phyloP scores from a whole-genome alignment of 2,797 vertebrate species.

The Aselliscus stoliczkanus region DNA sequence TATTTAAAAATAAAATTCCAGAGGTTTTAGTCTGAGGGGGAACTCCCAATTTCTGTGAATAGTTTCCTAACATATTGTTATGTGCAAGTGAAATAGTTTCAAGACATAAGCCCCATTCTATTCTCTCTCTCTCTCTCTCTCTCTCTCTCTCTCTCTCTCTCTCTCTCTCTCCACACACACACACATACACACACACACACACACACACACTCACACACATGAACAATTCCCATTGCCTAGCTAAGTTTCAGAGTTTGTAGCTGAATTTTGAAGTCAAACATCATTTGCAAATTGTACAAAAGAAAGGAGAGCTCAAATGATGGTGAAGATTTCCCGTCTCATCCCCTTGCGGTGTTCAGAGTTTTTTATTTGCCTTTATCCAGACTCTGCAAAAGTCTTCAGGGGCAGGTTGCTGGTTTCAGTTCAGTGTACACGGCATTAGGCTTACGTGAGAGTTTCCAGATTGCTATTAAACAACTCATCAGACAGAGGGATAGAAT shows the following conservation, averaged over 20 bases:
- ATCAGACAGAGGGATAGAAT: background rate
- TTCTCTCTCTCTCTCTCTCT: background rate
- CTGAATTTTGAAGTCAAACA: background rate
- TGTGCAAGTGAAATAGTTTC: background rate
- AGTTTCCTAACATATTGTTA: background rate
- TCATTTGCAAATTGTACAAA: background rate
- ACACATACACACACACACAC: too few relatives aligned
- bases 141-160: too few relatives aligned
- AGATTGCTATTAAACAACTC: background rate
- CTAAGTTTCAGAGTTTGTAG: background rate
- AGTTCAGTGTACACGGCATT: background rate
- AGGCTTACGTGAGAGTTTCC: conserved; percentile 31
- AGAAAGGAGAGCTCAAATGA: background rate
- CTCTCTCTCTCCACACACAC: too few relatives aligned
- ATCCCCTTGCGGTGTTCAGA: background rate
- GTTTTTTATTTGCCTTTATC: background rate
- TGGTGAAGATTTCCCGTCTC: background rate
- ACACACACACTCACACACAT: background rate
- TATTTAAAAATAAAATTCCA: conserved; percentile 33
- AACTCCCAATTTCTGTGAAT: background rate
- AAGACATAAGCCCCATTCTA: background rate
- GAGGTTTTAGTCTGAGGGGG: background rate
- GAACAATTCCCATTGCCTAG: background rate
- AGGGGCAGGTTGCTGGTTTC: conserved; percentile 29
- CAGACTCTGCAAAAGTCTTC: background rate